Evolutionary conservation across 92 coral and sea anemone species (phyloP).

Genomic region (Metridium senile): DNA sequence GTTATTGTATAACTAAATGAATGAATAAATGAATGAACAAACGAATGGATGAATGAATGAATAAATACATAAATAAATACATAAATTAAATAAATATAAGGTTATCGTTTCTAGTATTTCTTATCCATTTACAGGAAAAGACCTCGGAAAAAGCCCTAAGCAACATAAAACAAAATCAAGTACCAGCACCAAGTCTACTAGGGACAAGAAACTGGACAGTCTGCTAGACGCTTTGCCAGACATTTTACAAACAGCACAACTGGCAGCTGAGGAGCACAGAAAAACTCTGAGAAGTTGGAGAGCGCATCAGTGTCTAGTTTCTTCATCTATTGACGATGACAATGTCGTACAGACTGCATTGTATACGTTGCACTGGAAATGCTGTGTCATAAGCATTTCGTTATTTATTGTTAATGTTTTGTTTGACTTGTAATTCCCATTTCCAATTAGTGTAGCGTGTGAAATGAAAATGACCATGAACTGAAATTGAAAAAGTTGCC

Average conservation of each 20-base stretch:
- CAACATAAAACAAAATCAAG: not conserved
- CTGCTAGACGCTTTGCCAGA: slow-evolving; percentile 7
- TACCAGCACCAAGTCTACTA: not conserved
- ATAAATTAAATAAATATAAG: too few relatives aligned
- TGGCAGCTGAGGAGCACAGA: slow-evolving; percentile 1
- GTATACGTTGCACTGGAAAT: not conserved
- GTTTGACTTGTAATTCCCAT: not conserved
- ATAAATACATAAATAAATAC: too few relatives aligned
- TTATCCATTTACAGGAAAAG: slow-evolving; percentile 4
- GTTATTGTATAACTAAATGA: too few relatives aligned
- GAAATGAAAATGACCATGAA: too few relatives aligned
- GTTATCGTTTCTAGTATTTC: too few relatives aligned
- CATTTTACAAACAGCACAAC: not conserved
- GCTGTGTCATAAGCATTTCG: not conserved
- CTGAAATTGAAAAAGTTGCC: too few relatives aligned
- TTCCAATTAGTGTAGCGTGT: not conserved
- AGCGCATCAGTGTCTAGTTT: slow-evolving; percentile 6
- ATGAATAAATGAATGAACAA: too few relatives aligned
- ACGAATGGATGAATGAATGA: too few relatives aligned
- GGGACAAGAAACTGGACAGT: slow-evolving; percentile 4
- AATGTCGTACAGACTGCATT: not conserved
- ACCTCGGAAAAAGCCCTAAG: not conserved
- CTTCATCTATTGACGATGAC: slow-evolving; percentile 10
- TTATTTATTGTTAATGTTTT: not conserved
- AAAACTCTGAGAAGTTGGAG: slow-evolving; percentile 16